phyloP scores from a whole-genome alignment of 2,888 invertebrate species.

The Phyto melanocephala region DNA sequence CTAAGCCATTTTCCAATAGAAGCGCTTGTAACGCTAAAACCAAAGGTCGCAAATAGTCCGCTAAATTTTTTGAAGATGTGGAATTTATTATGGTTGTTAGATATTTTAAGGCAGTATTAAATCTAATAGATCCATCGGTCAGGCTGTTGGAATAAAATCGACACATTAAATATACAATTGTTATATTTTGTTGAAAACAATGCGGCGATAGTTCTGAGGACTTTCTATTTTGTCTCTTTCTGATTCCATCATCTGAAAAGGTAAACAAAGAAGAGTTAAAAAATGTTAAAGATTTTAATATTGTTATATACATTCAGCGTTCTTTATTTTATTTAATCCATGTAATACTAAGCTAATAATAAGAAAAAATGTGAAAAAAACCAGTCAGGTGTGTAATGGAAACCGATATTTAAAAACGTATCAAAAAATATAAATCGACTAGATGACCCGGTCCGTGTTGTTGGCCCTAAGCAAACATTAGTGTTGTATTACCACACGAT shows the following conservation, averaged over 20 bases:
- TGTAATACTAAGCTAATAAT: too few relatives aligned
- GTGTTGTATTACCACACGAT: too few relatives aligned
- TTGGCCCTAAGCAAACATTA: too few relatives aligned
- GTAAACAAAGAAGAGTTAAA: not conserved
- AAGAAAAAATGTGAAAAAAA: too few relatives aligned
- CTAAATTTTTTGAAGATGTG: constrained; percentile 41
- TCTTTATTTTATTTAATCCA: too few relatives aligned
- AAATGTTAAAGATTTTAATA: too few relatives aligned
- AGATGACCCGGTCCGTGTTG: too few relatives aligned
- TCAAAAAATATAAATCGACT: too few relatives aligned
- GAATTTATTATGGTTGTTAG: constrained; percentile 59
- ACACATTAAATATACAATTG: constrained; percentile 80
- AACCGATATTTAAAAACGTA: too few relatives aligned
- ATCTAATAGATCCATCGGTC: constrained; percentile 53
- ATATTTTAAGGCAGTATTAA: constrained; percentile 64
- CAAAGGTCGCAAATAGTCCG: constrained; percentile 69
- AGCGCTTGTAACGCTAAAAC: constrained; percentile 70
- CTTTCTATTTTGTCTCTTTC: constrained; percentile 50
- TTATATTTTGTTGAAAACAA: constrained; percentile 81
- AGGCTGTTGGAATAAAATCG: constrained; percentile 72
- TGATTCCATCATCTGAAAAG: constrained; percentile 25
- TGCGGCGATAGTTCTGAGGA: constrained; percentile 74
- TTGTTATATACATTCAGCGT: too few relatives aligned
- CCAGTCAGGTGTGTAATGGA: too few relatives aligned
- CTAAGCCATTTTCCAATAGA: constrained; percentile 69